Percentiles rank a stretch among this genome's conserved stretches.
Conservation (phyloP, 2,113 vertebrate species). For the Prunella himalayana region DNA sequence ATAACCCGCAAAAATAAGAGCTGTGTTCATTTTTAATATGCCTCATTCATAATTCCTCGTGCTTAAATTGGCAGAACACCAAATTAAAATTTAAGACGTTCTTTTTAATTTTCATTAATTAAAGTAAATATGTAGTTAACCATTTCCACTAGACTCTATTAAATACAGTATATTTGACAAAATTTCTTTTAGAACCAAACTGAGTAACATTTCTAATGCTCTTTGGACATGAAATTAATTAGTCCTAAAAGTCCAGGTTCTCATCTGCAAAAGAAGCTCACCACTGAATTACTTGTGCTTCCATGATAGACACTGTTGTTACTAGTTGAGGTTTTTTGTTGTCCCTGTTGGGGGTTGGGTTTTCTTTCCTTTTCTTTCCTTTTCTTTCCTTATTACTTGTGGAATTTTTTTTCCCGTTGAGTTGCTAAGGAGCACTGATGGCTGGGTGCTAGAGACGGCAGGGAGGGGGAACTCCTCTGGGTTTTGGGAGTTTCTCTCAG, state of each 20-base stretch:
- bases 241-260: background rate
- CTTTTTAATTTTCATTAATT: slow-evolving; percentile 47
- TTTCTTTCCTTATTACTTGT: background rate
- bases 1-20: slow-evolving; percentile 63
- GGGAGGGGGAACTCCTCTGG: background rate
- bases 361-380: background rate
- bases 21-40: slow-evolving; percentile 40
- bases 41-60: slow-evolving; percentile 1
- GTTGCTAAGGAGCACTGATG: background rate
- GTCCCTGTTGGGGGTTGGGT: background rate
- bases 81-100: slow-evolving; percentile 51
- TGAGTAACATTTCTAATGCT: background rate
- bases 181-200: background rate
- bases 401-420: background rate
- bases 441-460: background rate
- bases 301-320: background rate
- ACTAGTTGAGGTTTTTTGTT: background rate
- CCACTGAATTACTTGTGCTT: background rate
- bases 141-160: slow-evolving; percentile 2
- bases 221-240: background rate
- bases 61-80: slow-evolving; percentile 42
- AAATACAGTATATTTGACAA: background rate
- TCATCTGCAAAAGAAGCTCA: background rate
- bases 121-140: slow-evolving; percentile 34
- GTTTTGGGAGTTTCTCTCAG: background rate